Percentiles rank a stretch among this genome's conserved stretches.
Evolutionary conservation across 2,113 vertebrate genomes (phyloP).

Genomic region (Melanotaenia duboulayi): DNA sequence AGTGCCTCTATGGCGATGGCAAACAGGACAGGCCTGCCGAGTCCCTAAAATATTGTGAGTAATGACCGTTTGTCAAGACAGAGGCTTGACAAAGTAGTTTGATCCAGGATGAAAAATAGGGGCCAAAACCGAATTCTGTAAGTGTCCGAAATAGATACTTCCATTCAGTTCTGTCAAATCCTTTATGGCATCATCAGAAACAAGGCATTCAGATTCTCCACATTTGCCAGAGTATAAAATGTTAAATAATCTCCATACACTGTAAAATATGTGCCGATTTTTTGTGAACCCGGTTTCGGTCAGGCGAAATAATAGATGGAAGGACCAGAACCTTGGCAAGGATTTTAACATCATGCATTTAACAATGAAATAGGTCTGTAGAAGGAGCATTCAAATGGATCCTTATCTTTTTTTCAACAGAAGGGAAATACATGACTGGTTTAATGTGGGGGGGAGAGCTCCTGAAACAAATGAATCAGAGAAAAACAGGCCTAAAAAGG

Average conservation of each 20-base stretch:
- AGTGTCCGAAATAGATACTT: background rate
- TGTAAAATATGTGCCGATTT: background rate
- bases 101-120: background rate
- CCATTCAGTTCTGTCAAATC: background rate
- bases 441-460: no score
- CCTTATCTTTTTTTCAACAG: slow-evolving; percentile 5
- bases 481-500: no score
- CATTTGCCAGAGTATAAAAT: background rate
- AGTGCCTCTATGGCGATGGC: no score
- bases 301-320: background rate
- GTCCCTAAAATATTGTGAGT: no score
- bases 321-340: background rate
- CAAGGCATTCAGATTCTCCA: background rate
- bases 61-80: no score
- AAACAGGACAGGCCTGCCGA: no score
- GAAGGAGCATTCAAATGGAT: background rate
- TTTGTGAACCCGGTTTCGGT: background rate
- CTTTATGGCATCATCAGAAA: background rate
- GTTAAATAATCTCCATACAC: background rate
- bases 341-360: background rate
- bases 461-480: no score
- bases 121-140: background rate
- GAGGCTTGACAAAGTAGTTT: background rate
- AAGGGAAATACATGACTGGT: no score
- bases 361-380: background rate